Base-by-base conservation (phyloP, 2,888 invertebrate species). In the Crossocerus cetratus region DNA sequence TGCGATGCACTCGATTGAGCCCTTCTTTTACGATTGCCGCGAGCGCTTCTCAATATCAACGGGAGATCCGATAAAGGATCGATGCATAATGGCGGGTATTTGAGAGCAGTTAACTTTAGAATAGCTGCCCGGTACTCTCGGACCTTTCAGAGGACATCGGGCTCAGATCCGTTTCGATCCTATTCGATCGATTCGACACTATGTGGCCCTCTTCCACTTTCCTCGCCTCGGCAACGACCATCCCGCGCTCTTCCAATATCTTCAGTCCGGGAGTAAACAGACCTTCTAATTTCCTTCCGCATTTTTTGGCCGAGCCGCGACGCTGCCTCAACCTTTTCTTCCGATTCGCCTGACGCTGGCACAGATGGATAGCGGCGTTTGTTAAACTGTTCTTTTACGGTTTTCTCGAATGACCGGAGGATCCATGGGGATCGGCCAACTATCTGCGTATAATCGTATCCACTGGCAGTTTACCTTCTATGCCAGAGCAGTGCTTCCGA, bases 11-110 rank as follows among this genome's bases (percentile, higher is more conserved):
- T 61, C 65, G 74, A 71, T 65, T 76, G 53, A 67, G 70, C 60
- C 65, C 58, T 61, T 56, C 63, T 53, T 74, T 76, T 72, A 58
- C 69, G 70, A 78, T 76, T 70, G 78, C 76, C 60, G 53, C 57
- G 45, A 72, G 54, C 59, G 44, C 21, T 22, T 59, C 69, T 54
- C 54, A 56, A 61, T 55, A 60, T 56, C 62, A 62, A 68, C 32
- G 53, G 22, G 59, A 56, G 64, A 72, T 55, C 65, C 22, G 32
- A 45, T 55, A 22, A 62, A 59, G 72, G 69, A 68, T 72, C 62
- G 55, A 65, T 58, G 18, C 21, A 44, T 65, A 56, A 74, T 56
- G 57, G 59, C 32, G 13, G 64, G 54, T 65, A 62, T 74, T 76
- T 66, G 63, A 54, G 45, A 21, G 72, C 60, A 65, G 67, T 80